Base-by-base conservation (phyloP, 2,888 invertebrate species). In the Tineola bisselliella region DNA sequence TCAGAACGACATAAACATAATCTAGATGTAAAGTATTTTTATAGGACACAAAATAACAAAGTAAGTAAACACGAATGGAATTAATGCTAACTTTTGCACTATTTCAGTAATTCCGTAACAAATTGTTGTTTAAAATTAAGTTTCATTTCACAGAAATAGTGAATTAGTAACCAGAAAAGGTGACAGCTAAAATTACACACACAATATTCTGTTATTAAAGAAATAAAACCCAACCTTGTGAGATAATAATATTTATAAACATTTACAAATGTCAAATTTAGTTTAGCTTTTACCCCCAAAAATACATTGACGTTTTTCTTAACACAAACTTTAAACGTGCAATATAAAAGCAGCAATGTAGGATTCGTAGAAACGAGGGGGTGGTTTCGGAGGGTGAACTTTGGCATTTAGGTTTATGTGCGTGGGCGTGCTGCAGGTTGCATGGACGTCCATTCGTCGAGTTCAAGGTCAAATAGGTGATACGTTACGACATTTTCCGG, bases 341-440 rank as follows among this genome's bases (percentile, higher is more conserved):
- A 38, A 38, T 38, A 12, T 38, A 38, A 38, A 38, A 10, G 38
- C 38, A 38, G 38, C 38, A 38, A 38, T 38, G 38, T 12, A 38
- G 3, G 38, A 12, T 38, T 38, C 3, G 10, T 10, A 12, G 38
- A 38, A 48, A 15, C 15, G 48, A 17, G n/a, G 48, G 17, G 48
- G 48, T 13, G 15, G 15, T 15, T 48, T 43, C 25, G 10, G 15
- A 25, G 25, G 19, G 8, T 25, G 54, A 54, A 54, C 54, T 54
- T 54, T 54, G 54, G 54, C 25, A 54, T 54, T 54, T 6, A 13
- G 17, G 12, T n/a, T 48, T 48, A n/a, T 15, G 48, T 13, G 54
- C 25, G 54, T 54, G 54, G 54, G 54, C 5, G 18, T 25, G 54
- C 52, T 52, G 52, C 54, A 54, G 54, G 54, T 54, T 54, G 54